A percentile compares a stretch with the other conserved stretches of the same genome.
Evolutionary conservation across 1,140 invertebrate genomes (phyloP).

Genomic region (Anastrepha ludens): DNA sequence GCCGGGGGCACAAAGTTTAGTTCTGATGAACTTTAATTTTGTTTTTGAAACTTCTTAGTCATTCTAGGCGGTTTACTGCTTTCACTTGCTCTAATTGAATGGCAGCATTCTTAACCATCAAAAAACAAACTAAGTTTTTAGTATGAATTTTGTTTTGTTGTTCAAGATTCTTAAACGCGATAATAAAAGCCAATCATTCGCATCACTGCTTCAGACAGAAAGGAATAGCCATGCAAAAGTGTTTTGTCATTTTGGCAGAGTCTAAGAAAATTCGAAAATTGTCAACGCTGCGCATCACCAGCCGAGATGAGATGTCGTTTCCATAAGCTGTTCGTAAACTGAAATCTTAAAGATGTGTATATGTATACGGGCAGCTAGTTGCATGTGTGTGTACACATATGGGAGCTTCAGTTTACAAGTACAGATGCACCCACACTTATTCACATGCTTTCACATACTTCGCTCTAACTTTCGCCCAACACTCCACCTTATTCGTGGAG

Average conservation of each 20-base stretch:
- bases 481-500: neutral
- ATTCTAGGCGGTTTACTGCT: no score
- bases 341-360: neutral
- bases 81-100: no score
- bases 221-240: neutral
- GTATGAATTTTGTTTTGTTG: no score
- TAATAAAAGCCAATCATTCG: constrained; percentile 43
- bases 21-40: no score
- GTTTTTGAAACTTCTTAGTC: no score
- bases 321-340: neutral
- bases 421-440: neutral
- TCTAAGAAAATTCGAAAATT: neutral
- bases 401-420: neutral
- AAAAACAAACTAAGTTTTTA: no score
- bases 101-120: no score
- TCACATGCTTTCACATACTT: neutral
- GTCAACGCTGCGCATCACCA: neutral
- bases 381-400: neutral
- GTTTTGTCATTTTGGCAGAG: neutral
- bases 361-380: neutral
- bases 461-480: neutral
- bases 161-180: neutral
- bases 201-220: constrained; percentile 12
- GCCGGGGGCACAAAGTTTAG: no score
- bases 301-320: neutral